phyloP scores from a whole-genome alignment of 2,113 vertebrate species.

The Zapornia atra region DNA sequence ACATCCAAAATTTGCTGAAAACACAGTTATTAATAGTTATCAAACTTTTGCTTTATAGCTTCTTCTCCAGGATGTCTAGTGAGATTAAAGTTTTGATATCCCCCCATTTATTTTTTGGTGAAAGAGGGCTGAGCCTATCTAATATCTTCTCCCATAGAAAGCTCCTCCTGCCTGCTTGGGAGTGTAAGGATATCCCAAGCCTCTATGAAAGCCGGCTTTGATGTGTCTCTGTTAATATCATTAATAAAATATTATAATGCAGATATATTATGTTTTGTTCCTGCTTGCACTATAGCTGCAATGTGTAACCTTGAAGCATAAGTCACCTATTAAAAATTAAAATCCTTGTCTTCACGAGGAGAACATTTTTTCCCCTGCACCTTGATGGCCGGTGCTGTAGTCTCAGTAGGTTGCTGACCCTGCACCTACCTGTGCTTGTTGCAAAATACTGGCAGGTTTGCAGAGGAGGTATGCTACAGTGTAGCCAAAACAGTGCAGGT shows the following conservation, averaged over 20 bases:
- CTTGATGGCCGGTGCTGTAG: neutral
- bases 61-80: neutral
- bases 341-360: neutral
- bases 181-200: neutral
- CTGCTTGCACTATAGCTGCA: neutral
- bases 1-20: neutral
- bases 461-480: rapidly evolving
- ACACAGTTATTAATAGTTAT: rapidly evolving
- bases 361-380: neutral
- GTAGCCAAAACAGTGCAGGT: neutral
- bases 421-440: rapidly evolving
- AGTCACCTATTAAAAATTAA: neutral
- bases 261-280: neutral
- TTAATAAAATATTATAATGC: neutral
- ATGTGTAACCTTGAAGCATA: neutral
- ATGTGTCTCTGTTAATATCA: neutral
- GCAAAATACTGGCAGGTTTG: rapidly evolving
- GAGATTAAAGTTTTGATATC: neutral
- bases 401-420: neutral
- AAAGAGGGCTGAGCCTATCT: neutral
- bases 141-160: neutral
- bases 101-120: neutral
- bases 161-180: neutral
- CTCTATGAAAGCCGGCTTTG: neutral
- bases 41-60: neutral